Percentiles rank a stretch among this genome's conserved stretches.
These are phyloP conservation scores for Leuciscus waleckii DNA, from an alignment of 2,797 vertebrate species.

Conservation along the genomic window DNA sequence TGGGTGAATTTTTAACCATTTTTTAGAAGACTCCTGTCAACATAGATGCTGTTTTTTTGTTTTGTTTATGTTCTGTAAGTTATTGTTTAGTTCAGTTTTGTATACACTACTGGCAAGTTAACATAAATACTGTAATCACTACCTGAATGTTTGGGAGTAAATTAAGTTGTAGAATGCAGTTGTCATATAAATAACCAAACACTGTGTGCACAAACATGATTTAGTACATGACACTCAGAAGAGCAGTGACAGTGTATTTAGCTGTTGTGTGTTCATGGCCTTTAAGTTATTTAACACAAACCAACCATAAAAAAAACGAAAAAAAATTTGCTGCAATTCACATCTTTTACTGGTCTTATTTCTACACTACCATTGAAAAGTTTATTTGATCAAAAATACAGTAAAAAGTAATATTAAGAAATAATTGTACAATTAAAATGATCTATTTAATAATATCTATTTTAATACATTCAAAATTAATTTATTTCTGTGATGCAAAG, in stretches of 20 bases:
- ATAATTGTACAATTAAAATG: neutral
- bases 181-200: constrained; percentile 20
- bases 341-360: neutral
- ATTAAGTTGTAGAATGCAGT: neutral
- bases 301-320: neutral
- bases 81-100: neutral
- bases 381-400: neutral
- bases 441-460: no score
- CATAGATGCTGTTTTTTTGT: neutral
- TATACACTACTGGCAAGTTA: constrained; percentile 1
- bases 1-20: neutral
- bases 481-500: neutral
- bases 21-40: neutral
- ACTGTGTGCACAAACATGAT: constrained; percentile 4
- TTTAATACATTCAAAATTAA: neutral
- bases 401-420: neutral
- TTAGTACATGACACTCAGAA: neutral
- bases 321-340: neutral
- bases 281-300: neutral
- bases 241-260: constrained; percentile 8
- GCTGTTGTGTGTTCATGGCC: neutral
- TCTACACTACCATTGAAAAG: neutral
- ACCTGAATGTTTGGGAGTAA: neutral
- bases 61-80: constrained; percentile 16
- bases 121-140: neutral